These are phyloP conservation scores for Heliconius cydno DNA, from an alignment of 2,888 invertebrate species.

Conservation along the genomic window DNA sequence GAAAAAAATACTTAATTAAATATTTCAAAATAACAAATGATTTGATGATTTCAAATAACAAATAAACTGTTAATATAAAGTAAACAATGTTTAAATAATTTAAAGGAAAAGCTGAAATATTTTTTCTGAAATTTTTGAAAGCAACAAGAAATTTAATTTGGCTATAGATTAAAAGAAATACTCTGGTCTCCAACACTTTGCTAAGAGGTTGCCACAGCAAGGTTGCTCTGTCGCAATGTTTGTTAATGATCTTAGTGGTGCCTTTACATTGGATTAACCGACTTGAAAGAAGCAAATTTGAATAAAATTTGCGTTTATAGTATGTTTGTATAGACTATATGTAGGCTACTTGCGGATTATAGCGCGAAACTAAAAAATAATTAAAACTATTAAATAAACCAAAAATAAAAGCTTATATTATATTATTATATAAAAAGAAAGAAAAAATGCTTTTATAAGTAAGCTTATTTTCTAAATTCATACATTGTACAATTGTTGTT, in stretches of 20 bases:
- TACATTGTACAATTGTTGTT: too few species aligned
- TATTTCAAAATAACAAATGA: not conserved
- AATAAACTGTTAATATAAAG: not conserved
- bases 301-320: not conserved
- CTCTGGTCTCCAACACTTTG: slow-evolving; percentile 35
- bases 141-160: slow-evolving; percentile 15
- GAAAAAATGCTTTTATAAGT: too few species aligned
- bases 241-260: slow-evolving; percentile 38
- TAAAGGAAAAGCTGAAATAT: not conserved
- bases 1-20: not conserved
- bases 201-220: slow-evolving; percentile 40
- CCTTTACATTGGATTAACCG: slow-evolving; percentile 35
- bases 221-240: slow-evolving; percentile 41
- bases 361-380: too few species aligned
- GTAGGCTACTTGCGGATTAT: too few species aligned
- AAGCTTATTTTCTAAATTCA: too few species aligned
- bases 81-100: not conserved
- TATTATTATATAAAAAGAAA: too few species aligned
- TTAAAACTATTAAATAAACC: too few species aligned
- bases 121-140: slow-evolving; percentile 13
- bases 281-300: slow-evolving; percentile 6
- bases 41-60: not conserved
- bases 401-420: too few species aligned
- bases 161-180: slow-evolving; percentile 23
- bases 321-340: not conserved